A percentile compares a stretch with the other conserved stretches of the same genome.
Evolutionary conservation across 1,140 invertebrate genomes (phyloP).

Genomic region (Drosophila takahashii): DNA sequence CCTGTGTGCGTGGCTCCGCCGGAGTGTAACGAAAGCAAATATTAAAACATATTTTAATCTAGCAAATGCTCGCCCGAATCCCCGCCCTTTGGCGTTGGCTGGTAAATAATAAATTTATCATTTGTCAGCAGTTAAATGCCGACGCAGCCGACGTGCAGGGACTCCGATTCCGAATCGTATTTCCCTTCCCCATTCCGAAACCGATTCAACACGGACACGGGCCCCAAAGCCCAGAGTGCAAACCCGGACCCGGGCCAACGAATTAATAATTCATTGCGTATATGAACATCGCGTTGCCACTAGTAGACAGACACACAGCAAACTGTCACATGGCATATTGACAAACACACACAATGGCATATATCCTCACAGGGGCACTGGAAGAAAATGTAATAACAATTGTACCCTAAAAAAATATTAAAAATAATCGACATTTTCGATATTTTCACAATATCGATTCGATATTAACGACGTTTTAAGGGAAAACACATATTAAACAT

Average conservation of each 20-base stretch:
- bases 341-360: constrained; percentile 38
- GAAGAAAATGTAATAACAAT: not conserved
- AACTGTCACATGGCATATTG: constrained; percentile 74
- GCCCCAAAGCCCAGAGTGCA: constrained; percentile 16
- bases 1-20: constrained; percentile 19
- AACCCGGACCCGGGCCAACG: constrained; percentile 59
- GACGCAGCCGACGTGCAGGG: constrained; percentile 40
- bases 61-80: constrained; percentile 58
- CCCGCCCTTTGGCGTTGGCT: constrained; percentile 31
- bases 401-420: too few species aligned
- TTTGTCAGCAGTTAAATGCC: constrained; percentile 82
- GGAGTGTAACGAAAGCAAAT: constrained; percentile 71
- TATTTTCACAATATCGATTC: not conserved
- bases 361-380: not conserved
- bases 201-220: constrained; percentile 24
- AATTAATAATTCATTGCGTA: constrained; percentile 83
- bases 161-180: constrained; percentile 20
- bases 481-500: too few species aligned
- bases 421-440: not conserved
- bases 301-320: constrained; percentile 56
- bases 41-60: constrained; percentile 83
- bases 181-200: constrained; percentile 3
- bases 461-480: too few species aligned
- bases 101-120: constrained; percentile 84
- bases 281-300: constrained; percentile 71